Evolutionary conservation across 1,140 invertebrate genomes (phyloP).

Genomic region (Conus ventricosus): DNA sequence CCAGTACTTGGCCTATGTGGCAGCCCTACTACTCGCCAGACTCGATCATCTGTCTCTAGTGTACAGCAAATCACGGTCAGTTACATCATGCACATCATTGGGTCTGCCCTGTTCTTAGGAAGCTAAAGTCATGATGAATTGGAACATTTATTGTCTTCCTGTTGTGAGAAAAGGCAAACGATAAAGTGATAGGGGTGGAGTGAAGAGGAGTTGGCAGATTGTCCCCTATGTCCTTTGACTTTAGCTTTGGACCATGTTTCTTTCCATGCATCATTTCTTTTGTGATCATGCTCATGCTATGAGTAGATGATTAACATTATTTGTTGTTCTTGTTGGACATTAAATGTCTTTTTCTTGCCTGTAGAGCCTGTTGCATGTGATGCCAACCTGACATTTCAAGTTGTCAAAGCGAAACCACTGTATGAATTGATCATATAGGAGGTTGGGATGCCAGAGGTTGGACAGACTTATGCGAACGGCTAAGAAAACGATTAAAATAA

Average conservation of each 20-base stretch:
- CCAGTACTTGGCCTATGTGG: slow-evolving; percentile 98
- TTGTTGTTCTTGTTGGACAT: neutral
- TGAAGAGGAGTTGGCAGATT: neutral
- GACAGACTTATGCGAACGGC: no score
- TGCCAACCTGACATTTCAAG: neutral
- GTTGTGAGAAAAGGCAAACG: no score
- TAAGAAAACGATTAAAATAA: no score
- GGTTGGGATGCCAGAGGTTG: no score
- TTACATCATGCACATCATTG: neutral
- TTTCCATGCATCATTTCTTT: neutral
- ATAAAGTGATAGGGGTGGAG: no score
- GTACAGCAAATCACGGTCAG: slow-evolving; percentile 63
- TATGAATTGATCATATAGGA: neutral
- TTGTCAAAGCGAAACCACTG: neutral
- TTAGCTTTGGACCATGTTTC: neutral
- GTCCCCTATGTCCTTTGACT: neutral
- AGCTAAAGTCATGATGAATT: no score
- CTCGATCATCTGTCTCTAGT: slow-evolving; percentile 61
- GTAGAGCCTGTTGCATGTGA: neutral
- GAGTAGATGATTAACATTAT: neutral
- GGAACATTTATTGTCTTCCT: no score
- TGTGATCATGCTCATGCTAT: no score
- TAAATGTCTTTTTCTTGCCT: neutral
- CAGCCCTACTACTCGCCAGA: slow-evolving; percentile 83
- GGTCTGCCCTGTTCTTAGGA: no score